Evolutionary conservation across 2,888 invertebrate genomes (phyloP).

Genomic region (Hirtodrosophila duncani): DNA sequence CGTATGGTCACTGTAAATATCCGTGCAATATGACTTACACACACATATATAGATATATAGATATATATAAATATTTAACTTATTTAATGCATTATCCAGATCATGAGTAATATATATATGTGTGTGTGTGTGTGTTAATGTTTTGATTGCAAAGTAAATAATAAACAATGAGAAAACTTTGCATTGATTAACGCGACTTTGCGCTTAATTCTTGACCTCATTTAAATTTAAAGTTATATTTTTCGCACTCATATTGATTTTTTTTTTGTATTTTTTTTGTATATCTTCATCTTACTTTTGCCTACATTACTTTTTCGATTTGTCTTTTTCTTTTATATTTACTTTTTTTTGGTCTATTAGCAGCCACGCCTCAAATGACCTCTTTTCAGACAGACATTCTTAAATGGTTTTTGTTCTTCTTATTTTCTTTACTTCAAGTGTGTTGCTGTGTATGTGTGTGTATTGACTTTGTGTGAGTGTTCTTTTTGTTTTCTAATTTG

Average conservation of each 20-base stretch:
- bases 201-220: constrained; percentile 43
- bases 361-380: constrained; percentile 40
- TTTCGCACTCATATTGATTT: constrained; percentile 2
- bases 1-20: no score
- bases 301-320: constrained; percentile 9
- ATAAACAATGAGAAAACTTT: constrained; percentile 20
- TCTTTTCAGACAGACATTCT: constrained; percentile 29
- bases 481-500: constrained; percentile 42
- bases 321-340: constrained; percentile 29
- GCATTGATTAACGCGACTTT: no score
- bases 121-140: no score
- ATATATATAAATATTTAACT: neutral
- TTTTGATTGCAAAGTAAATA: no score
- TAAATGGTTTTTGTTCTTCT: constrained; percentile 29
- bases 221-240: constrained; percentile 27
- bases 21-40: no score
- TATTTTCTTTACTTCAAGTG: constrained; percentile 16
- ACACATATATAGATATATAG: constrained; percentile 3
- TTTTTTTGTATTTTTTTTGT: constrained; percentile 11
- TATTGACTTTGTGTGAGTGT: constrained; percentile 24
- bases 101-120: no score
- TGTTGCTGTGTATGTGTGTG: constrained; percentile 24
- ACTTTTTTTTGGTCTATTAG: constrained; percentile 28
- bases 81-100: no score
- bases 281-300: constrained; percentile 12